Conservation (phyloP, 2,113 vertebrate species). For the Otis tarda region DNA sequence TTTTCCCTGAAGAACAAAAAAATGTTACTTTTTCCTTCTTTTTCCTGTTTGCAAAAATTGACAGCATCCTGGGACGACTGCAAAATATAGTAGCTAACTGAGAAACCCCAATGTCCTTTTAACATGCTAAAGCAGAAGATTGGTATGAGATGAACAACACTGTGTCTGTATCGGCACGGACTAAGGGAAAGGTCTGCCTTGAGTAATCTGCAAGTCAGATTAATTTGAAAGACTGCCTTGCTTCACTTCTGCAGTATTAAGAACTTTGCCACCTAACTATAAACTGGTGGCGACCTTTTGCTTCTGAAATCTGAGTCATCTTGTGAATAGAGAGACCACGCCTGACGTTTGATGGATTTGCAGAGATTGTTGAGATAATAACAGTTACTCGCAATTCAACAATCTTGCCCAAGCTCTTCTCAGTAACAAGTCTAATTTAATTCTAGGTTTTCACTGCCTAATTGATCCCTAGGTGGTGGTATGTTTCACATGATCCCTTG, state of each 20-base stretch:
- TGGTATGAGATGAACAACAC: neutral
- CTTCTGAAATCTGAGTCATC: slow-evolving; percentile 38
- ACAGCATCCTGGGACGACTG: neutral
- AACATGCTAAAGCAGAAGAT: neutral
- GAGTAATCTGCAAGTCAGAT: slow-evolving; percentile 31
- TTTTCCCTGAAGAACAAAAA: neutral
- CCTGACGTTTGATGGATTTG: slow-evolving; percentile 29
- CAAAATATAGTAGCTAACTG: neutral
- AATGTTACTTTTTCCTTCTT: neutral
- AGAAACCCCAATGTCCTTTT: neutral
- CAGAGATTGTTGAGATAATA: slow-evolving; percentile 35
- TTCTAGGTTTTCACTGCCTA: slow-evolving; percentile 52
- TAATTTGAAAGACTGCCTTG: slow-evolving; percentile 28
- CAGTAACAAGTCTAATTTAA: slow-evolving; percentile 50
- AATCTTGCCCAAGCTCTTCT: slow-evolving; percentile 35
- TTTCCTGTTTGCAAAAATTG: neutral
- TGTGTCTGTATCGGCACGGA: neutral
- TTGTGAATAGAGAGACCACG: slow-evolving; percentile 27
- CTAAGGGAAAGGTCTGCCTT: slow-evolving; percentile 15
- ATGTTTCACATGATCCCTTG: slow-evolving; percentile 46
- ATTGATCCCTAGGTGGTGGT: slow-evolving; percentile 56
- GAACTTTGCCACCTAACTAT: slow-evolving; percentile 39
- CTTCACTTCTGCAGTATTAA: slow-evolving; percentile 2
- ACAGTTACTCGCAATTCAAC: slow-evolving; percentile 28
- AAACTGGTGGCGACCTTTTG: slow-evolving; percentile 42